Percentiles rank a stretch among this genome's conserved stretches.
These are phyloP conservation scores for Lepisosteus osseus DNA, from an alignment of 2,113 vertebrate species.

Conservation along the genomic window DNA sequence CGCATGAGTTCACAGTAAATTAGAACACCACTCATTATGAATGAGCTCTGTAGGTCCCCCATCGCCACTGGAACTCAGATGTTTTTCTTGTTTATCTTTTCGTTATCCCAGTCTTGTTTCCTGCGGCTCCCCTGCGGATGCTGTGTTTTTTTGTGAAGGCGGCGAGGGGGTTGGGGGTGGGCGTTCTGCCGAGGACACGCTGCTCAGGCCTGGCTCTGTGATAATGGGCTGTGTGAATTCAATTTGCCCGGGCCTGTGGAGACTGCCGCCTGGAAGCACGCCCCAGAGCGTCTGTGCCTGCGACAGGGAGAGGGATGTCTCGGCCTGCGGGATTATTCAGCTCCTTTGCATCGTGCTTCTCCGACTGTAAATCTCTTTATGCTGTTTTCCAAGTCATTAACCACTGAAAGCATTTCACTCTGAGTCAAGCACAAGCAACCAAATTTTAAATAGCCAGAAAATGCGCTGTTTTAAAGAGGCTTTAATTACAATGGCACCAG, in stretches of 20 bases:
- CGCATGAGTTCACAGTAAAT: too few relatives aligned
- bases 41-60: too few relatives aligned
- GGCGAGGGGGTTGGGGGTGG: too few relatives aligned
- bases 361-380: not conserved
- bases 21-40: too few relatives aligned
- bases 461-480: not conserved
- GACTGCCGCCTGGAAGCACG: not conserved
- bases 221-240: not conserved
- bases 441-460: not conserved
- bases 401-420: not conserved
- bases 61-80: too few relatives aligned
- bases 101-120: too few relatives aligned
- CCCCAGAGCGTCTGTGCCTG: not conserved
- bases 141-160: too few relatives aligned
- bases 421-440: not conserved
- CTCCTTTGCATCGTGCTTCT: too few relatives aligned
- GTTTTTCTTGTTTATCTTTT: too few relatives aligned
- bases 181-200: too few relatives aligned
- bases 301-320: not conserved
- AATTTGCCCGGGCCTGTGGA: not conserved
- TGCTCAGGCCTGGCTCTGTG: too few relatives aligned
- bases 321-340: not conserved
- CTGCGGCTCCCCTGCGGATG: too few relatives aligned
- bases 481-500: not conserved
- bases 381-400: conserved; percentile 5